A percentile compares a stretch with the other conserved stretches of the same genome.
phyloP scores from a whole-genome alignment of 1,140 invertebrate genomes.

The Hermetia illucens region DNA sequence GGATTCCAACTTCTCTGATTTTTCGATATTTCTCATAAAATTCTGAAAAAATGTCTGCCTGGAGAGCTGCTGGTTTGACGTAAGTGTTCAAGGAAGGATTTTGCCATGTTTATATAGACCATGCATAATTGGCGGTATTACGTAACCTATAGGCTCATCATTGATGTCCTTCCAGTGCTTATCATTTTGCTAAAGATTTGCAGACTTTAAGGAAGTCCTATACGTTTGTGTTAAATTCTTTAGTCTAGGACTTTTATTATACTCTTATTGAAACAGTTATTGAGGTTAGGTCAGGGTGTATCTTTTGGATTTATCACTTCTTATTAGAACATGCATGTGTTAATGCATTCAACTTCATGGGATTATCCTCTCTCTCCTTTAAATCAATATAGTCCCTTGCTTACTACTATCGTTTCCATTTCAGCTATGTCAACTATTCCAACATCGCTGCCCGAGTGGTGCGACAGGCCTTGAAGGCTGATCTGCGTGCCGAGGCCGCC shows the following conservation, averaged over 20 bases:
- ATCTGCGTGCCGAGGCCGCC: constrained; percentile 52
- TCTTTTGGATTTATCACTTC: background rate
- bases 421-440: constrained; percentile 86
- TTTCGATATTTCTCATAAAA: too few relatives aligned
- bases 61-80: constrained; percentile 49
- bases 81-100: constrained; percentile 27
- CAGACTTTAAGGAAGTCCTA: background rate
- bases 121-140: constrained; percentile 13
- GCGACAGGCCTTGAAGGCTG: constrained; percentile 59
- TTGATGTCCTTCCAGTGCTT: too few relatives aligned
- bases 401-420: constrained; percentile 18
- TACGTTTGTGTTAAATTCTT: constrained; percentile 5
- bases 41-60: constrained; percentile 46
- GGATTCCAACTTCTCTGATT: too few relatives aligned
- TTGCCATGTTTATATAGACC: constrained; percentile 9
- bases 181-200: constrained; percentile 4
- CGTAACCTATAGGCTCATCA: too few relatives aligned
- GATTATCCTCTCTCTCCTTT: too few relatives aligned
- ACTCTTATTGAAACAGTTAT: too few relatives aligned
- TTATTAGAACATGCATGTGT: too few relatives aligned
- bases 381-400: background rate
- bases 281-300: too few relatives aligned
- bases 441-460: constrained; percentile 73
- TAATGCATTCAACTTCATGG: too few relatives aligned
- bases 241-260: too few relatives aligned